Evolutionary conservation across 1,140 invertebrate species (phyloP).

Genomic region (Triops longicaudatus): DNA sequence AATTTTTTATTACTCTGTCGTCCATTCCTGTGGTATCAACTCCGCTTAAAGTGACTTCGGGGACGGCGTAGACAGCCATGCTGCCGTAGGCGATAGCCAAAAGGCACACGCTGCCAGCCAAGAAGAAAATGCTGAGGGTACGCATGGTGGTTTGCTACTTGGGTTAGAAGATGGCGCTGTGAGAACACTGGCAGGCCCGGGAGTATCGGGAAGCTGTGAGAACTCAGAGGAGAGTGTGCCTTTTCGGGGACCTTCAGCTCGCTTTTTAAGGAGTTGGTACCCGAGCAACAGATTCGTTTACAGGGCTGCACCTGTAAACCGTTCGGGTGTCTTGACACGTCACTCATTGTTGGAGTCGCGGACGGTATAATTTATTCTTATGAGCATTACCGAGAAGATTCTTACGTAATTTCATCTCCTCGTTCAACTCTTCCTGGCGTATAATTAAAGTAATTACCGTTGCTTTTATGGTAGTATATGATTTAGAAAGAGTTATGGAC

Average conservation of each 20-base stretch:
- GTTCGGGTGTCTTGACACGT: background rate
- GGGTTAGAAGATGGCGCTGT: background rate
- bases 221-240: background rate
- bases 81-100: background rate
- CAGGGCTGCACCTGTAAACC: background rate
- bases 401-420: background rate
- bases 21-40: background rate
- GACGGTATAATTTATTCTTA: background rate
- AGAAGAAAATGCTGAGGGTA: slow-evolving; percentile 2
- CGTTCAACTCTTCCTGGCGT: background rate
- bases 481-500: background rate
- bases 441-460: background rate
- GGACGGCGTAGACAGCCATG: background rate
- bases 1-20: background rate
- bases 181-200: background rate
- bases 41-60: background rate
- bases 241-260: background rate
- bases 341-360: background rate
- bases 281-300: background rate
- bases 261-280: background rate
- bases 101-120: background rate
- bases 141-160: background rate
- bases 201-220: background rate
- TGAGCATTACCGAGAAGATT: background rate
- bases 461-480: background rate